Percentiles rank a stretch among this genome's conserved stretches.
Evolutionary conservation across 2,888 invertebrate species (phyloP).

Genomic region (Yponomeuta evonymella): DNA sequence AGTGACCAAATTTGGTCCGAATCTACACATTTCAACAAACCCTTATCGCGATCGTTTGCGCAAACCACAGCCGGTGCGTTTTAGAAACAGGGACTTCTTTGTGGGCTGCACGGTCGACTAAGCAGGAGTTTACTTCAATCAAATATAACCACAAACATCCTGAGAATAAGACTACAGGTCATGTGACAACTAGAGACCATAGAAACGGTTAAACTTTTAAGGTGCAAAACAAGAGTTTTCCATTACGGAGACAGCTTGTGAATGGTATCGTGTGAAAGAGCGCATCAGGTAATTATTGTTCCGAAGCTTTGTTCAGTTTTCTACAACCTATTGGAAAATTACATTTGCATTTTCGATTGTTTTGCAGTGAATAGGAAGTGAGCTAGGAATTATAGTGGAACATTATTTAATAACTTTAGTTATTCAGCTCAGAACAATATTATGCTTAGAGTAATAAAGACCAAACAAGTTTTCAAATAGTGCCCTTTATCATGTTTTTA

Average conservation of each 20-base stretch:
- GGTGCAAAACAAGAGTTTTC: conserved; percentile 52
- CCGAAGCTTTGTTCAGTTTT: not conserved
- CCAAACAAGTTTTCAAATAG: not conserved
- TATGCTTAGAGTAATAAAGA: not conserved
- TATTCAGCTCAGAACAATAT: not conserved
- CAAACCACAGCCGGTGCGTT: conserved; percentile 3
- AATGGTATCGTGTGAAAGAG: conserved; percentile 46
- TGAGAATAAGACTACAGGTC: not conserved
- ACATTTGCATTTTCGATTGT: not conserved
- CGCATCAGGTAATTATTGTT: conserved; percentile 26
- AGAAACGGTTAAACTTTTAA: conserved; percentile 5
- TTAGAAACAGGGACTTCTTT: conserved; percentile 5
- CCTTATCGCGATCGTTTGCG: conserved; percentile 13
- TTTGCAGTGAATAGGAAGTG: not conserved
- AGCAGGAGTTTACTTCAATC: not conserved
- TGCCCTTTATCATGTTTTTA: not conserved
- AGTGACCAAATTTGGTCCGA: conserved; percentile 8
- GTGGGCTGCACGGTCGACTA: not conserved
- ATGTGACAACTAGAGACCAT: not conserved
- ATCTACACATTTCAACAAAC: not conserved
- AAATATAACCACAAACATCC: not conserved
- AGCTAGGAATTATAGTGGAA: not conserved
- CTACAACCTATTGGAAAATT: not conserved
- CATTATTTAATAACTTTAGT: no score
- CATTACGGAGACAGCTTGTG: conserved; percentile 38